A percentile compares a stretch with the other conserved stretches of the same genome.
phyloP scores from a whole-genome alignment of 2,113 vertebrate genomes.

The Engraulis encrasicolus region DNA sequence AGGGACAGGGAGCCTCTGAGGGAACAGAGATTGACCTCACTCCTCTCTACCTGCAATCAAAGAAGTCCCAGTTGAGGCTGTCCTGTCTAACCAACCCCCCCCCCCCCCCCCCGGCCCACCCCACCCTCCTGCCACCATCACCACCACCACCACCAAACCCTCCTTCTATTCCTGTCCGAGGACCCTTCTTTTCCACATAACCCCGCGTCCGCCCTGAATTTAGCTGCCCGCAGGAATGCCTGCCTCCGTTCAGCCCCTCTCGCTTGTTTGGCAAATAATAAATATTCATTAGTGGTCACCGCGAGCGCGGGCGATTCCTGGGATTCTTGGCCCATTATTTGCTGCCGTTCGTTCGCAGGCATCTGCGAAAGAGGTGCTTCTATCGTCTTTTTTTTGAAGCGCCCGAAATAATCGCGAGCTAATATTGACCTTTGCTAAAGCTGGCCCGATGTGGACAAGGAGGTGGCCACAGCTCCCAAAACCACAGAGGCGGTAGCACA shows the following conservation, averaged over 20 bases:
- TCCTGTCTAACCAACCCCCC: too few species aligned
- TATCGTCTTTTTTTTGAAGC: slow-evolving; percentile 62
- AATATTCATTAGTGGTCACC: slow-evolving; percentile 76
- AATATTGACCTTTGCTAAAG: slow-evolving; percentile 80
- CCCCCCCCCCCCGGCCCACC: too few species aligned
- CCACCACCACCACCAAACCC: too few species aligned
- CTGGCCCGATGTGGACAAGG: slow-evolving; percentile 68
- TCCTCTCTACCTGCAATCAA: slow-evolving; percentile 53
- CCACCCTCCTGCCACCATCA: too few species aligned
- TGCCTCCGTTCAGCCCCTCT: slow-evolving; percentile 69
- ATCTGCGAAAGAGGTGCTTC: slow-evolving; percentile 50
- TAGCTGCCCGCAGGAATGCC: slow-evolving; percentile 68
- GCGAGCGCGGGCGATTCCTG: slow-evolving; percentile 55
- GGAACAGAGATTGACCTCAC: background rate
- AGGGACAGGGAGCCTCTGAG: slow-evolving; percentile 7
- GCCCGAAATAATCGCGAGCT: slow-evolving; percentile 75
- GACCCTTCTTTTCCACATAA: slow-evolving; percentile 32
- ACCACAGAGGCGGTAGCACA: slow-evolving; percentile 54
- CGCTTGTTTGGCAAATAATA: slow-evolving; percentile 74
- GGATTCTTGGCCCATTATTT: slow-evolving; percentile 71
- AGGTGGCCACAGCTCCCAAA: slow-evolving; percentile 57
- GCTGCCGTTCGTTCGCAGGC: slow-evolving; percentile 56
- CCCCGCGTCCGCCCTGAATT: slow-evolving; percentile 66
- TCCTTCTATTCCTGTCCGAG: slow-evolving; percentile 18
- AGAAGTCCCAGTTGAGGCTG: slow-evolving; percentile 64